A percentile compares a stretch with the other conserved stretches of the same genome.
Conservation (phyloP, 2,113 vertebrate genomes). For the Cynoglossus semilaevis region DNA sequence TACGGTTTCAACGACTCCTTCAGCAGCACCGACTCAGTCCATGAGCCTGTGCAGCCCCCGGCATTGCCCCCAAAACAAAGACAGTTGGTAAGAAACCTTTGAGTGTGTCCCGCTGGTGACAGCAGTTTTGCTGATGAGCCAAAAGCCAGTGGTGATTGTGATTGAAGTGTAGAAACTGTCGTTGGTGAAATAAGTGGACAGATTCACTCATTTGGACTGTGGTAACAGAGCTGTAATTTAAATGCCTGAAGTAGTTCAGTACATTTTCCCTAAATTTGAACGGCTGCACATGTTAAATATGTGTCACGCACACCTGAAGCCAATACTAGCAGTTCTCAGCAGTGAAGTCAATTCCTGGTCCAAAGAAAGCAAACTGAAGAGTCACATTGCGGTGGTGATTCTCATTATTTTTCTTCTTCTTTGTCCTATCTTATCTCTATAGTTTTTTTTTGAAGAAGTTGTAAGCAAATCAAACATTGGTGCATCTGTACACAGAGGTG, state of each 20-base stretch:
- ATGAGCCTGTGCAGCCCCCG: slow-evolving; percentile 86
- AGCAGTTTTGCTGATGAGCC: not conserved
- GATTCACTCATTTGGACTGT: slow-evolving; percentile 10
- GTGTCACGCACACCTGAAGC: too few relatives aligned
- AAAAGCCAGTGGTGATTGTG: not conserved
- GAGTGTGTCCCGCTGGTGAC: not conserved
- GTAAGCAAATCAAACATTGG: slow-evolving; percentile 22
- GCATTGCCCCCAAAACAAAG: slow-evolving; percentile 94
- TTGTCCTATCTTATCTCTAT: not conserved
- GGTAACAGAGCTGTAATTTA: slow-evolving; percentile 28
- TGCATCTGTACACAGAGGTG: slow-evolving; percentile 7
- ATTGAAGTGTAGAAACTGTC: not conserved
- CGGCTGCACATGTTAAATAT: too few relatives aligned
- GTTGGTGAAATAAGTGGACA: not conserved
- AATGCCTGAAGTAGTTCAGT: slow-evolving; percentile 14
- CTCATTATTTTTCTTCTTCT: too few relatives aligned
- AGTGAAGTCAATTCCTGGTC: not conserved
- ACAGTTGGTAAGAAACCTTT: slow-evolving; percentile 86
- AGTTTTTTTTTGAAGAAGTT: not conserved
- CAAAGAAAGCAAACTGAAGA: too few relatives aligned
- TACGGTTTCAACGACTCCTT: slow-evolving; percentile 92
- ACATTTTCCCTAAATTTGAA: not conserved
- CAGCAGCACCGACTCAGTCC: slow-evolving; percentile 76
- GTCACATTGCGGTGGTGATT: too few relatives aligned
- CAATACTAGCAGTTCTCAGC: not conserved